Base-by-base conservation (phyloP, 2,113 vertebrate species). In the Cavia porcellus region DNA sequence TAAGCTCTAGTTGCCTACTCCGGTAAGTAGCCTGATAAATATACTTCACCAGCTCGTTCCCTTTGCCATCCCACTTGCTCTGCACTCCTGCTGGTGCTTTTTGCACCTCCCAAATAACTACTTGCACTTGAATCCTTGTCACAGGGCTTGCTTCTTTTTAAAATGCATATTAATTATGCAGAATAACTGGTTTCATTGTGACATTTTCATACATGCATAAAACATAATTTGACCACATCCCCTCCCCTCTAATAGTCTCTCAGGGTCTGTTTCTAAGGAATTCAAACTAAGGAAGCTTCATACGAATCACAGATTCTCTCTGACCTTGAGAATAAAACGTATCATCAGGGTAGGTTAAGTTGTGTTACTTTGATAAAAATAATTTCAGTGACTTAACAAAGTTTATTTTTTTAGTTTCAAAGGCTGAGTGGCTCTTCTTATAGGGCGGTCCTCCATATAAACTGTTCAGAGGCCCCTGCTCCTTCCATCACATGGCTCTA, bases 241-340 rank as follows among this genome's bases (percentile, higher is more conserved):
- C 47, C 77, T 80, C 77, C 47, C 45, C 47, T 80, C 47, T 52
- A 52, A 80, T 80, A 80, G 47, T 14, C 9, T 62, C 28, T 83
- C 57, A 2, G 22, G 30, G 7, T 61, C 77, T 66, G 24, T 45
- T 82, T 88, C 77, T 83, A 83, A 47, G 61, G 47, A 95, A 89
- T 32, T 30, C 79, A 89, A 59, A 83, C 24, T 62, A 75, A 38
- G 38, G 75, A 38, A 66, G 66, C n/a, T 45, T 74, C 57, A 64
- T 75, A 83, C 57, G 90, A 92, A 75, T 82, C 35, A 19, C 28
- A 28, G 62, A 92, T 92, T 82, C 45, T 62, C 75, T 88, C 38
- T 88, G 57, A 32, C 57, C 84, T 83, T 28, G 38, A 61, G 55
- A 95, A 95, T 22, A 87, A 81, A 38, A 55, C 64, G 15, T 8